Evolutionary conservation across 2,113 vertebrate species (phyloP), one percentile per base, ranked within the genome.

Genomic region (Sorex araneus): DNA sequence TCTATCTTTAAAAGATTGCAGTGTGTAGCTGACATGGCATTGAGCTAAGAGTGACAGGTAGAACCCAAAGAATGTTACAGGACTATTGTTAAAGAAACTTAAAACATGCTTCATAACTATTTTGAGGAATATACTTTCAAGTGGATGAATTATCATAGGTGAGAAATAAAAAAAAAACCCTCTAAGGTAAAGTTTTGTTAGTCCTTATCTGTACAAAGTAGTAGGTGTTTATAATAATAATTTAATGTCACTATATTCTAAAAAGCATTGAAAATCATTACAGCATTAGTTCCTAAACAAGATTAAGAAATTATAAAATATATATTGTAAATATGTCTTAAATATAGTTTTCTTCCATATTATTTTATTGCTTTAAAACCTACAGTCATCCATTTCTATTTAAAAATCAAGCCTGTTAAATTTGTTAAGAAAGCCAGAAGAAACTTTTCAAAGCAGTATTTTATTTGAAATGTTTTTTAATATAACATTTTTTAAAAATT

Each of bases 391-490:
- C 40, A 40, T 40, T 40, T 40, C 40, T 40, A 40, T 40, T 40
- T 40, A 40, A 40, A 40, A 40, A 40, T 40, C 4, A 40, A 40
- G 40, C 4, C 40, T 40, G 40, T 40, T 40, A 40, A 40, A 40
- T 40, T 40, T 40, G 40, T 40, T 40, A 91, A 84, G 34, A 95
- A 95, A 94, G 57, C 1, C 19, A 85, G 77, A 88, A 89, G 66
- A 88, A 92, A 90, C 2, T 89, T 97, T 74, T 69, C 40, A 4
- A 89, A 90, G 76, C 63, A 77, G 67, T 69, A 78, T 75, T 84
- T 86, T 95, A 71, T 75, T 93, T 96, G 66, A 91, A 91, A 86
- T 78, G 18, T 79, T 74, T 89, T 95, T 94, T 84, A 77, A 81
- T n/a, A n/a, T n/a, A n/a, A n/a, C n/a, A n/a, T n/a, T n/a, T n/a